These are phyloP conservation scores for Syngnathus typhle DNA, from an alignment of 2,113 vertebrate species.

Conservation along the genomic window DNA sequence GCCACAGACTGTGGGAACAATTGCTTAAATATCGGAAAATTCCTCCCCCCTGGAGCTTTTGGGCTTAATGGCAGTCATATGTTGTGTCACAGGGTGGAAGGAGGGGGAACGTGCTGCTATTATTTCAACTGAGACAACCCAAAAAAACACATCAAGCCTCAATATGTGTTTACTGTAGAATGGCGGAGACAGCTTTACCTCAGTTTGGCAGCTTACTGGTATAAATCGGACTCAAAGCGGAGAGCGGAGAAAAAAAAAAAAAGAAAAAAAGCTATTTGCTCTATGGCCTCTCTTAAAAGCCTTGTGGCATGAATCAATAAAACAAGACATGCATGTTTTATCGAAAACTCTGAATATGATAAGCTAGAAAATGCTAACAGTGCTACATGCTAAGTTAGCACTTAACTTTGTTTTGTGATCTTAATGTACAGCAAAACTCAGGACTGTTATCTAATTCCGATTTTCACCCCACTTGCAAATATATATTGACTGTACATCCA, in stretches of 20 bases:
- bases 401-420: no score
- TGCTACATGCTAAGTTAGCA: no score
- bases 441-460: neutral
- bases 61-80: slow-evolving; percentile 44
- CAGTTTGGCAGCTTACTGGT: neutral
- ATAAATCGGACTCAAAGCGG: neutral
- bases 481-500: neutral
- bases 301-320: no score
- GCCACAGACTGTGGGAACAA: slow-evolving; percentile 35
- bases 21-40: slow-evolving; percentile 51
- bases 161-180: slow-evolving; percentile 54
- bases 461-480: neutral
- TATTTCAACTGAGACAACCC: slow-evolving; percentile 44
- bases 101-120: slow-evolving; percentile 29
- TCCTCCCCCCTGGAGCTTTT: slow-evolving; percentile 42
- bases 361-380: neutral
- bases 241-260: neutral
- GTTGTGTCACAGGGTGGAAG: slow-evolving; percentile 18
- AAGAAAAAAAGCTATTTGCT: neutral
- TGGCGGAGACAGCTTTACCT: slow-evolving; percentile 43
- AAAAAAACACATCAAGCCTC: slow-evolving; percentile 46
- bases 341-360: neutral
- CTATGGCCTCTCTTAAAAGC: no score
- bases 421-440: no score
- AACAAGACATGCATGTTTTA: neutral